Percentiles rank a stretch among this genome's conserved stretches.
phyloP scores from a whole-genome alignment of 2,888 invertebrate genomes.

The Troides oblongomaculatus region DNA sequence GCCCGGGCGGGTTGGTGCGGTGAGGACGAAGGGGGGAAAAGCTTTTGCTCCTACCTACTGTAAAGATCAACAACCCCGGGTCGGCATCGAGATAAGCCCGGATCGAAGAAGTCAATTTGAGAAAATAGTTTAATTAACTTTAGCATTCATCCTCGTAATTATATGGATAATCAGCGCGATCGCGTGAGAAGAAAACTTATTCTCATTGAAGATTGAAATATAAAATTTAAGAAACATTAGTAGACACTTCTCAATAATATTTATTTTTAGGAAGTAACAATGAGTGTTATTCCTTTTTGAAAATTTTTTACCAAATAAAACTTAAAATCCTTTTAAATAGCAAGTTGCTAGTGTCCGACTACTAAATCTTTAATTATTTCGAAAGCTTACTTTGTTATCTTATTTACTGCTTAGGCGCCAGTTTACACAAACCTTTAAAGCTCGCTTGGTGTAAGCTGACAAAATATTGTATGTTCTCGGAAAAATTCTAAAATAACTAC shows the following conservation, averaged over 20 bases:
- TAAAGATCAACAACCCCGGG: slow-evolving; percentile 72
- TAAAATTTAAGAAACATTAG: background rate
- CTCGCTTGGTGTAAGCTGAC: too few relatives aligned
- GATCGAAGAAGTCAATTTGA: slow-evolving; percentile 50
- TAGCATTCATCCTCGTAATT: slow-evolving; percentile 30
- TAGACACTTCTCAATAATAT: background rate
- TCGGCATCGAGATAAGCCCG: slow-evolving; percentile 67
- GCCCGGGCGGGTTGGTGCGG: slow-evolving; percentile 43
- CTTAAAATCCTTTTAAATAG: background rate
- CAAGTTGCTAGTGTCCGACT: background rate
- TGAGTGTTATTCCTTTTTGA: background rate
- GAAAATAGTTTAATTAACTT: slow-evolving; percentile 56
- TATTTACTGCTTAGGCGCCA: too few relatives aligned
- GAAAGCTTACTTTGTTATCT: background rate
- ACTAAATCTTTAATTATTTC: background rate
- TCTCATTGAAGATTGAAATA: background rate
- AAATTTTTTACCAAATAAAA: background rate
- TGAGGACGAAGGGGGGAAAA: slow-evolving; percentile 31
- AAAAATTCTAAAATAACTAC: too few relatives aligned
- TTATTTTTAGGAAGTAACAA: background rate
- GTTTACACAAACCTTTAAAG: too few relatives aligned
- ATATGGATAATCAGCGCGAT: background rate
- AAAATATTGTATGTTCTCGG: too few relatives aligned
- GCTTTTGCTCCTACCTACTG: slow-evolving; percentile 48
- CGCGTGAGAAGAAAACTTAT: background rate